These are phyloP conservation scores for Paramormyrops kingsleyae DNA, from an alignment of 2,113 vertebrate genomes.

Conservation along the genomic window DNA sequence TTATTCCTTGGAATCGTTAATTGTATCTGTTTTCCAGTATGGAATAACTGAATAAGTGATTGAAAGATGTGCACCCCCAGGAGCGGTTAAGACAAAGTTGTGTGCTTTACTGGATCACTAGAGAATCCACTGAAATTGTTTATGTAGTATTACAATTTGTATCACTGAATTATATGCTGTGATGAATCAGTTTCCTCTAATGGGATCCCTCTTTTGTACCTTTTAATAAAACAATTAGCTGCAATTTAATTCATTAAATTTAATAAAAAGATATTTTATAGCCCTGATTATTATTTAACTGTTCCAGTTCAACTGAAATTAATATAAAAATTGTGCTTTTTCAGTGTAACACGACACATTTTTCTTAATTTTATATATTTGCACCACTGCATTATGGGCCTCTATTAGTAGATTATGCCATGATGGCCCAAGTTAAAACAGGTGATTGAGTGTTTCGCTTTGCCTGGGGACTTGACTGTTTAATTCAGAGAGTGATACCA, in stretches of 20 bases:
- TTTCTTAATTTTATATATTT: background rate
- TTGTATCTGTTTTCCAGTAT: background rate
- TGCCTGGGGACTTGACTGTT: background rate
- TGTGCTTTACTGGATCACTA: background rate
- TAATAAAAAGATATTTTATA: background rate
- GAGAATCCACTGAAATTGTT: background rate
- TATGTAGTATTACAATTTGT: background rate
- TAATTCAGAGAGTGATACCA: background rate
- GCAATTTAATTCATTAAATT: background rate
- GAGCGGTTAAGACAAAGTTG: background rate
- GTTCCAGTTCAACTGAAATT: background rate
- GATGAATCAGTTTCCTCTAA: background rate
- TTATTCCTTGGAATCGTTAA: background rate
- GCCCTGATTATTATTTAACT: background rate
- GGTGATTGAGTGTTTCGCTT: background rate
- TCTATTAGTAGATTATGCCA: background rate
- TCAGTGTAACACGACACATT: background rate
- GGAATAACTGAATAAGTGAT: background rate
- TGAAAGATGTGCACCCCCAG: background rate
- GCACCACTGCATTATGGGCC: background rate
- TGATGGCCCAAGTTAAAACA: background rate
- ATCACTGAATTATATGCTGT: background rate
- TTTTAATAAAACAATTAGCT: slow-evolving; percentile 5
- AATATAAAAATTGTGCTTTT: background rate
- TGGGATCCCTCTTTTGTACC: background rate